phyloP scores from a whole-genome alignment of 2,888 invertebrate species.

The Pachycephus smyrnensis region DNA sequence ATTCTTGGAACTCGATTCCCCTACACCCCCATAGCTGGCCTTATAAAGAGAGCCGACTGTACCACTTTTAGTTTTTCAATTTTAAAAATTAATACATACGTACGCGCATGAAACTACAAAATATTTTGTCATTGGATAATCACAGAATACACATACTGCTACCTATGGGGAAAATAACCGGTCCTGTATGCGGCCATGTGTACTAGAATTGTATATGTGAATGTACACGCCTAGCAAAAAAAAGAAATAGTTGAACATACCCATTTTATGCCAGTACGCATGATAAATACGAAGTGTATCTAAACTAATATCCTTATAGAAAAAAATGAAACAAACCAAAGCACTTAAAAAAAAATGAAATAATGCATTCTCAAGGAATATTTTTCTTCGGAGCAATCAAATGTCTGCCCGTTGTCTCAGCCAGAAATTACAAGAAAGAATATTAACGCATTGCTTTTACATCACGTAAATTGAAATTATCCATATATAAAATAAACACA shows the following conservation, averaged over 20 bases:
- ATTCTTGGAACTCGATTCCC: too few species aligned
- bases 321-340: neutral
- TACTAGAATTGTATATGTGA: neutral
- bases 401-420: neutral
- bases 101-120: neutral
- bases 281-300: neutral
- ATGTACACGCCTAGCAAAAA: neutral
- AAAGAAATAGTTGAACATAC: neutral
- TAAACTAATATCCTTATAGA: neutral
- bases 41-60: too few species aligned
- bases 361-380: neutral
- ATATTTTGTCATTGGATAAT: neutral
- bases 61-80: neutral
- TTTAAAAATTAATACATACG: neutral
- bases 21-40: too few species aligned
- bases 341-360: neutral
- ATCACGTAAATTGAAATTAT: neutral
- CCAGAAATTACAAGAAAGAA: neutral
- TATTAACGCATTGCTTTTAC: neutral
- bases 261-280: neutral
- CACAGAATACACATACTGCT: neutral
- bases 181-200: neutral
- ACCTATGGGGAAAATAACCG: neutral
- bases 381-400: neutral
- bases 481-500: neutral